A percentile compares a stretch with the other conserved stretches of the same genome.
Evolutionary conservation across 2,888 invertebrate genomes (phyloP).

Genomic region (Clitarchus hookeri): DNA sequence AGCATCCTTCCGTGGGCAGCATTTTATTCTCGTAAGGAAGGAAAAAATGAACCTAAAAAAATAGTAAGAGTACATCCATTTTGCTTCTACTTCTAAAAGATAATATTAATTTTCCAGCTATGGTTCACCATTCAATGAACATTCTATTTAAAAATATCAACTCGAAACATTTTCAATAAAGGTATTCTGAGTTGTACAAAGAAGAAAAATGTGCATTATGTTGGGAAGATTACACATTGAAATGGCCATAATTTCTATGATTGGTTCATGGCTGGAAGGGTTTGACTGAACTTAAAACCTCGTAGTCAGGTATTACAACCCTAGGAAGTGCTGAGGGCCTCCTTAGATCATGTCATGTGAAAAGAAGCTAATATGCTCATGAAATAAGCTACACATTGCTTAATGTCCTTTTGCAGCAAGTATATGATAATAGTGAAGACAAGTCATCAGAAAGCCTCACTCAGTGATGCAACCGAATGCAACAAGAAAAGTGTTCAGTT

Average conservation of each 20-base stretch:
- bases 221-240: too few species aligned
- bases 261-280: too few species aligned
- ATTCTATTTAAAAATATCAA: neutral
- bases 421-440: neutral
- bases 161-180: neutral
- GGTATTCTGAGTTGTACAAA: neutral
- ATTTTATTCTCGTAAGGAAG: too few species aligned
- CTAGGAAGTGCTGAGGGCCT: too few species aligned
- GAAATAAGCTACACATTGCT: too few species aligned
- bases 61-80: neutral
- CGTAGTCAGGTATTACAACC: too few species aligned
- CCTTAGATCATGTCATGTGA: too few species aligned
- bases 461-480: neutral
- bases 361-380: neutral
- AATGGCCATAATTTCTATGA: too few species aligned
- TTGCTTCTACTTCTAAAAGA: neutral
- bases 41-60: neutral
- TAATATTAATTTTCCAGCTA: neutral
- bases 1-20: neutral
- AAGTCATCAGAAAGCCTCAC: neutral
- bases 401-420: neutral
- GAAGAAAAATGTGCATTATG: neutral
- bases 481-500: neutral
- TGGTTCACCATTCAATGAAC: too few species aligned
- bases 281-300: too few species aligned